Conservation (phyloP, 2,113 vertebrate genomes). For the Brachypodius melanocephalos region DNA sequence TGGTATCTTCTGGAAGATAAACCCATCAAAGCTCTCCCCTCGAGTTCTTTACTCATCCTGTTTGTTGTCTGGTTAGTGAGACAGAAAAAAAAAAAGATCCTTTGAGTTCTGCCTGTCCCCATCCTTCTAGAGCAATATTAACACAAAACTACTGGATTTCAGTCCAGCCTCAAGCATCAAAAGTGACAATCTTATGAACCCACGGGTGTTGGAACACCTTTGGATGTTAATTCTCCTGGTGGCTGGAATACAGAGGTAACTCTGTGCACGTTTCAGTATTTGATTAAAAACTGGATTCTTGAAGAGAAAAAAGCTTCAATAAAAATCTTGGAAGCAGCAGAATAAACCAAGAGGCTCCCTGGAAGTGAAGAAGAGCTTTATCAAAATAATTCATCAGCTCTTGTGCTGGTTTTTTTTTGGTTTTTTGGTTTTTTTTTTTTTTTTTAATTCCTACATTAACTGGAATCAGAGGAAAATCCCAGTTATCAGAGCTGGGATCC, state of each 20-base stretch:
- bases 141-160: background rate
- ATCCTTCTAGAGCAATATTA: background rate
- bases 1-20: background rate
- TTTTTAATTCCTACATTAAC: background rate
- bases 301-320: background rate
- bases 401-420: background rate
- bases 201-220: background rate
- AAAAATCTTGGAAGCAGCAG: background rate
- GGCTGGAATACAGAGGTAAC: background rate
- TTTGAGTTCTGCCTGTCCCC: background rate
- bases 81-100: background rate
- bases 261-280: accelerated
- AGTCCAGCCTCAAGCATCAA: background rate
- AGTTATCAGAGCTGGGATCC: background rate
- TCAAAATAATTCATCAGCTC: background rate
- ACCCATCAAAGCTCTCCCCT: background rate
- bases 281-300: background rate
- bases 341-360: background rate
- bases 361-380: background rate
- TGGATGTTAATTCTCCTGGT: background rate
- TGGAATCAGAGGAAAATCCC: background rate
- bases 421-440: background rate
- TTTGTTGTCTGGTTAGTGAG: background rate
- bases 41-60: background rate
- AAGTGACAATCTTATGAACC: background rate